Percentiles rank a stretch among this genome's conserved stretches.
Evolutionary conservation across 2,888 invertebrate species (phyloP).

Genomic region (Lasioglossum vierecki): DNA sequence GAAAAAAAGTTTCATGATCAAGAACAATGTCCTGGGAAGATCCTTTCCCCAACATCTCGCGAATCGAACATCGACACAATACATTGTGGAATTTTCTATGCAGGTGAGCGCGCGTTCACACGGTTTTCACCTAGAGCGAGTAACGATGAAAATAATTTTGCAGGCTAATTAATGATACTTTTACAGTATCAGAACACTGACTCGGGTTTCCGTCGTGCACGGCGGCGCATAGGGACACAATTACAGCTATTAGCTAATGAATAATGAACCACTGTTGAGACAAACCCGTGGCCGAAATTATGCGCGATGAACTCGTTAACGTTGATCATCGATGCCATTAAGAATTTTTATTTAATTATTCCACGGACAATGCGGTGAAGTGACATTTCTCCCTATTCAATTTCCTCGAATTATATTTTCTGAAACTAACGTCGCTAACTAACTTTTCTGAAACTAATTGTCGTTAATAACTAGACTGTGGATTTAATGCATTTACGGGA

Average conservation of each 20-base stretch:
- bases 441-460: too few relatives aligned
- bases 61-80: neutral
- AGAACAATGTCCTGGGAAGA: slow-evolving; percentile 13
- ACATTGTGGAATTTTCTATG: slow-evolving; percentile 2
- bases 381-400: neutral
- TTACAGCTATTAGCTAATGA: slow-evolving; percentile 40
- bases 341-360: slow-evolving; percentile 10
- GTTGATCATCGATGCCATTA: slow-evolving; percentile 1
- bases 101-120: slow-evolving; percentile 1
- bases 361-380: neutral
- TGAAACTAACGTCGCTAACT: too few relatives aligned
- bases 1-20: neutral
- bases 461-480: too few relatives aligned
- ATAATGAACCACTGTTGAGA: slow-evolving; percentile 1
- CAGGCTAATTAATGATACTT: slow-evolving; percentile 21
- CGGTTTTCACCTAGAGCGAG: slow-evolving; percentile 33
- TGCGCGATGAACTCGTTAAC: neutral
- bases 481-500: too few relatives aligned
- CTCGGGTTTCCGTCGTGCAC: neutral
- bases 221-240: slow-evolving; percentile 26
- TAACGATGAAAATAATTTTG: neutral
- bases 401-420: too few relatives aligned
- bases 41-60: slow-evolving; percentile 27
- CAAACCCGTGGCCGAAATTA: slow-evolving; percentile 1
- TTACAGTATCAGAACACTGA: slow-evolving; percentile 1